Evolutionary conservation across 2,797 vertebrate genomes (phyloP).

Genomic region (Bradypus variegatus): DNA sequence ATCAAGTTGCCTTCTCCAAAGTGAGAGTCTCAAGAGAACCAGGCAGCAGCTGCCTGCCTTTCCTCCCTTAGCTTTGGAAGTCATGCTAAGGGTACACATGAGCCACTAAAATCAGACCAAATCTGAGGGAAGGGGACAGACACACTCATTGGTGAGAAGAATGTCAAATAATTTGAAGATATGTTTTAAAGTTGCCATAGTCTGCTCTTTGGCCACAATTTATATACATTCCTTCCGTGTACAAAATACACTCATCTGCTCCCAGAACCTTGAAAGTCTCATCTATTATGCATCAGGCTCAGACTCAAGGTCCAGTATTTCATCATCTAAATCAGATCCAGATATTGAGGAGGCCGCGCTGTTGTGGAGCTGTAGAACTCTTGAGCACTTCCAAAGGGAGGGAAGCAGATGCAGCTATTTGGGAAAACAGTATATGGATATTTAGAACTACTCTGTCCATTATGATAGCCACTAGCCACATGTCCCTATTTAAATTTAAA

Average conservation of each 20-base stretch:
- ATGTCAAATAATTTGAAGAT: neutral
- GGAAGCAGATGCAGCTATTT: neutral
- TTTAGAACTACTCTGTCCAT: neutral
- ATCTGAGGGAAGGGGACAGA: neutral
- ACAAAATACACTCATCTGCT: neutral
- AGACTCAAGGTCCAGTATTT: neutral
- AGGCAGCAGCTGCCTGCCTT: neutral
- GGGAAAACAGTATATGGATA: neutral
- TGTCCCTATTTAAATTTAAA: neutral
- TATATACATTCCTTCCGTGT: neutral
- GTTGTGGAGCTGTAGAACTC: neutral
- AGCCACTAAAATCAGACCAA: neutral
- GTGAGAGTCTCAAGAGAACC: neutral
- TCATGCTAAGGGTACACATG: neutral
- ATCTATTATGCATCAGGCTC: neutral
- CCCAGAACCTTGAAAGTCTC: neutral
- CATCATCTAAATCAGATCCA: neutral
- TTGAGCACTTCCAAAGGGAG: neutral
- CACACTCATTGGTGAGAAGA: neutral
- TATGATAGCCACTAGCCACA: neutral
- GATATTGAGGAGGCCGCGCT: no score
- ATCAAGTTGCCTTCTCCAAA: neutral
- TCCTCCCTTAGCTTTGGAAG: neutral
- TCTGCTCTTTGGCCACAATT: neutral
- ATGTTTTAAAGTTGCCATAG: neutral